A percentile compares a stretch with the other conserved stretches of the same genome.
phyloP scores from a whole-genome alignment of 2,888 invertebrate genomes.

The Drosophila pegasa region DNA sequence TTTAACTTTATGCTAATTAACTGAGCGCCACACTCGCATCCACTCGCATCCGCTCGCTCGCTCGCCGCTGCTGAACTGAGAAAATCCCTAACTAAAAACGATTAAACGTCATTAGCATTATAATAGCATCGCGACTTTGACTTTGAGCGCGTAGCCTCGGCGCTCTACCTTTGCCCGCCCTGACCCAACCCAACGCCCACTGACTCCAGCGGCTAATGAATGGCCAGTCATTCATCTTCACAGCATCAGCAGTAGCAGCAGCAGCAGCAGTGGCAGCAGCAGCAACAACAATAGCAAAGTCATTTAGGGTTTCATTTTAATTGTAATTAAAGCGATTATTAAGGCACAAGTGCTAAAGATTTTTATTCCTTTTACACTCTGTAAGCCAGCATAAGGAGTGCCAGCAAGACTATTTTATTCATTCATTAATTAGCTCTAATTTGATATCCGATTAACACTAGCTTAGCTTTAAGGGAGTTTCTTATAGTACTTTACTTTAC shows the following conservation, averaged over 20 bases:
- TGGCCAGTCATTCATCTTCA: conserved; percentile 64
- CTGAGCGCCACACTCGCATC: conserved; percentile 7
- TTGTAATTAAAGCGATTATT: conserved; percentile 77
- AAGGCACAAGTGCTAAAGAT: conserved; percentile 33
- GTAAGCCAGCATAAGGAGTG: no score
- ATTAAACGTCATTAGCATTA: conserved; percentile 77
- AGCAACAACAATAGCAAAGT: conserved; percentile 36
- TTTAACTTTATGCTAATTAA: conserved; percentile 69
- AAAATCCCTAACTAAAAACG: conserved; percentile 50
- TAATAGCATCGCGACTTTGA: conserved; percentile 59
- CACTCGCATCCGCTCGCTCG: neutral
- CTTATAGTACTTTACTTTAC: no score
- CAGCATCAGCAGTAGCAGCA: conserved; percentile 23
- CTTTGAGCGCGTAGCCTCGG: conserved; percentile 40
- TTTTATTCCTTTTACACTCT: conserved; percentile 12
- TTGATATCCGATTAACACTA: neutral
- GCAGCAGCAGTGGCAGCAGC: conserved; percentile 10
- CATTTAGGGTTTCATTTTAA: conserved; percentile 69
- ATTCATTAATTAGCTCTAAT: neutral
- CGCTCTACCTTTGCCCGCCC: conserved; percentile 1
- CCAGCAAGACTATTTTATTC: neutral
- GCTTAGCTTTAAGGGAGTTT: no score
- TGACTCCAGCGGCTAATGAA: conserved; percentile 17
- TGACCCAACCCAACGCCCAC: no score
- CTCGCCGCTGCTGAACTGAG: conserved; percentile 7